Evolutionary conservation across 2,113 vertebrate species (phyloP).

Genomic region (Trichechus manatus): DNA sequence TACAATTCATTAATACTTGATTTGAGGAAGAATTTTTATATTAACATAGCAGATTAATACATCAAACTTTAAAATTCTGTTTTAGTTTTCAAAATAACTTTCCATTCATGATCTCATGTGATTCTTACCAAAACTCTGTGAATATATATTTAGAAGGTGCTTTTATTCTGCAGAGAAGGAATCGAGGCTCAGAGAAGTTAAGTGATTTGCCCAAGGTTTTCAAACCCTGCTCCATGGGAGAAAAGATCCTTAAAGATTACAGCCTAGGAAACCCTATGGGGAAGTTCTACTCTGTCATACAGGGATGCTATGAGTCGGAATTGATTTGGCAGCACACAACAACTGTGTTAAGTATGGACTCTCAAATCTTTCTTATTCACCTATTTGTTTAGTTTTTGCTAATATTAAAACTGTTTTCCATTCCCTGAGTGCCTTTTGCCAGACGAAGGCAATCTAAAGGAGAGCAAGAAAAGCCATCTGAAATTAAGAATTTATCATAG

Average conservation of each 20-base stretch:
- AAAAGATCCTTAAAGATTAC: background rate
- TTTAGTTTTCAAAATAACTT: background rate
- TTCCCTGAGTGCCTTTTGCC: background rate
- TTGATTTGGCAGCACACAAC: background rate
- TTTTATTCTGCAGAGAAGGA: background rate
- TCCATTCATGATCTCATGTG: background rate
- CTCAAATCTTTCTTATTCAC: background rate
- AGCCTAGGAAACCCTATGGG: background rate
- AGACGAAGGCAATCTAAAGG: background rate
- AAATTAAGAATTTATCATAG: conserved; percentile 44
- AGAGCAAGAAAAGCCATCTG: background rate
- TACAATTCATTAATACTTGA: background rate
- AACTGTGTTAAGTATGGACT: background rate
- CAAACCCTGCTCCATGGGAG: background rate
- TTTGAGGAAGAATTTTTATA: background rate
- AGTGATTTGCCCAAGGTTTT: conserved; percentile 14
- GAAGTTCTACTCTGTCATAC: background rate
- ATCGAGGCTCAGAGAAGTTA: background rate
- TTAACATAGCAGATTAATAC: background rate
- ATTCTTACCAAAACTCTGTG: background rate
- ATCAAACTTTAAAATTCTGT: background rate
- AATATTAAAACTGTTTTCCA: conserved; percentile 20
- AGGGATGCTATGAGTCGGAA: background rate
- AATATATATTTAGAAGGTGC: background rate
- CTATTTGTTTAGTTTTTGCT: background rate